Base-by-base conservation (phyloP, 2,113 vertebrate species). In the Anser cygnoides region DNA sequence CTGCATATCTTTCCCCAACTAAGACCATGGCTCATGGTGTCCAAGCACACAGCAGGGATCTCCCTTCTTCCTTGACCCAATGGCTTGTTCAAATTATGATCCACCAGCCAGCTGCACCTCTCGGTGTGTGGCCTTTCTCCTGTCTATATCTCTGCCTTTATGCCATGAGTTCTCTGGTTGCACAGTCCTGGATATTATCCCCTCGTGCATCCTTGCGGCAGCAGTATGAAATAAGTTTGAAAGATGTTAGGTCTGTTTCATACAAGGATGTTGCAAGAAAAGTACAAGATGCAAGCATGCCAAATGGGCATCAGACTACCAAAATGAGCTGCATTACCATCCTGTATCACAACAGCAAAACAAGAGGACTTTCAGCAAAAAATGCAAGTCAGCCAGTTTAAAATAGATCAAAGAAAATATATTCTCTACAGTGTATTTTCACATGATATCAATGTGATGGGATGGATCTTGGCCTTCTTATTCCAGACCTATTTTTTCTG, bases 321-420 rank as follows among this genome's bases (percentile, higher is more conserved):
- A 68, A 78, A 92, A 35, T 68, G n/a, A 85, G 31, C 15, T 57
- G 13, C 17, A 35, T 15, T 41, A 23, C 33, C 13, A 16, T 37
- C 33, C 14, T 71, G 23, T 50, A 28, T 49, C 25, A 65, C 21
- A 61, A 31, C 33, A 41, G 39, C 26, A 58, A 70, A 76, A 65
- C 29, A 91, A 82, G 9, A 6, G 4, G 25, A 75, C 50, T 70
- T 87, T 87, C 57, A 89, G 39, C 5, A 23, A 43, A 52, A 66
- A 81, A 31, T 15, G 2, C 37, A 31, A 54, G 18, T 6, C 26
- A 81, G 14, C 19, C 89, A 59, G 33, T 68, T 84, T 54, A 66
- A 92, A 82, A 92, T 57, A 91, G 70, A 68, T 89, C 57, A 89
- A 65, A 95, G 76, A 77, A 74, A 87, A 78, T 49, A 2, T 59